Base-by-base conservation (phyloP, 1,140 invertebrate species). In the Schlechtendalia chinensis region DNA sequence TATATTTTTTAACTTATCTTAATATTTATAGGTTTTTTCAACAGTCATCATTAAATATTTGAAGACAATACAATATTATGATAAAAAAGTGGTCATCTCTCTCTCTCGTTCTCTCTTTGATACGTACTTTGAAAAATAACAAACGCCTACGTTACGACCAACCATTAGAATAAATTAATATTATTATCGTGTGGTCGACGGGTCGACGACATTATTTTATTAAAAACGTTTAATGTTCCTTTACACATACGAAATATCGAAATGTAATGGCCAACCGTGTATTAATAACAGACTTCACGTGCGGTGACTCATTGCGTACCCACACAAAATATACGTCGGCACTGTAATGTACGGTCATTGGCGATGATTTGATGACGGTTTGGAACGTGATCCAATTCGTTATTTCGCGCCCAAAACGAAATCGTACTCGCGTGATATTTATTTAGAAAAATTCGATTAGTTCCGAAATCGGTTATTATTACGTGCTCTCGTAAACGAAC, bases 201-300 rank as follows among this genome's bases (percentile, higher is more conserved):
- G 67, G 67, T 69, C n/a, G 45, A 69, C 45, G 22, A 69, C 67
- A 69, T 22, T 22, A 69, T 50, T 69, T 69, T 69, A 50, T 69
- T 24, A 24, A 69, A 50, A 50, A 69, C n/a, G 39, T 16, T 47
- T 50, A 16, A 69, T 12, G 22, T 47, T 47, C 27, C 67, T 19
- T 63, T 8, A 6, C 5, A 39, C n/a, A 67, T 22, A 24, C 5
- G 2, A 69, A 69, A 69, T 69, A 69, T 50, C 4, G 14, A 69
- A 69, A 69, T 69, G 32, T 47, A 45, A 24, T 47, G 39, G 65
- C 65, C 5, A 69, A 69, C 47, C 45, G 14, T 24, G 45, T 50
- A 10, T 69, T 69, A 50, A 50, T 69, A 27, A 50, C 12, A 50
- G 12, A 69, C 8, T 50, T 69, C 47, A 47, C 47, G 45, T 69